phyloP scores from a whole-genome alignment of 2,113 vertebrate genomes.

The Serinus canaria region DNA sequence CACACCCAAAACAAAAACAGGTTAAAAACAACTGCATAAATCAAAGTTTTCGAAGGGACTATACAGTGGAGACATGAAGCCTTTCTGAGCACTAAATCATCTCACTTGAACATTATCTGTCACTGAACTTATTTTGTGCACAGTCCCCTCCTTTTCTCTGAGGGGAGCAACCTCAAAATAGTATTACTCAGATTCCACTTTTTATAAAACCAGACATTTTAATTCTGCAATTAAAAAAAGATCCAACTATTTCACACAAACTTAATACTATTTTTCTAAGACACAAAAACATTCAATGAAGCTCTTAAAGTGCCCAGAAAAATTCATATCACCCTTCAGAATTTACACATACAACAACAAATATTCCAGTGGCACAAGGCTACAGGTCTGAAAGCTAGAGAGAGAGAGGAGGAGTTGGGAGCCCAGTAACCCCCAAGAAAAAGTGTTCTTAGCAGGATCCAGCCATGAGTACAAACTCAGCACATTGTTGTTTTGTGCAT shows the following conservation, averaged over 20 bases:
- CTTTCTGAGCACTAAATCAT: conserved; percentile 41
- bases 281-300: background rate
- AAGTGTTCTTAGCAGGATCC: conserved; percentile 49
- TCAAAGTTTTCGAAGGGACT: conserved; percentile 39
- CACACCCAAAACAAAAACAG: conserved; percentile 57
- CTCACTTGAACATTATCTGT: background rate
- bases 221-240: background rate
- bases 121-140: background rate
- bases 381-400: conserved; percentile 2
- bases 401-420: background rate
- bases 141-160: background rate
- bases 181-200: background rate
- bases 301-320: conserved; percentile 48
- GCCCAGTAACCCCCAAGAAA: background rate
- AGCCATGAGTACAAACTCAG: background rate
- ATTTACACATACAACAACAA: conserved; percentile 46
- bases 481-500: background rate
- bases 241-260: background rate
- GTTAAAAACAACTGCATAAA: conserved; percentile 60
- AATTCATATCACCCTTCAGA: conserved; percentile 36
- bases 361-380: background rate
- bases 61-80: conserved; percentile 28
- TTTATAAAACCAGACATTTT: background rate
- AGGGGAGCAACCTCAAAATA: background rate
- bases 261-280: conserved; percentile 3